Conservation (phyloP, 2,113 vertebrate species). For the Dendrocopos noguchii region DNA sequence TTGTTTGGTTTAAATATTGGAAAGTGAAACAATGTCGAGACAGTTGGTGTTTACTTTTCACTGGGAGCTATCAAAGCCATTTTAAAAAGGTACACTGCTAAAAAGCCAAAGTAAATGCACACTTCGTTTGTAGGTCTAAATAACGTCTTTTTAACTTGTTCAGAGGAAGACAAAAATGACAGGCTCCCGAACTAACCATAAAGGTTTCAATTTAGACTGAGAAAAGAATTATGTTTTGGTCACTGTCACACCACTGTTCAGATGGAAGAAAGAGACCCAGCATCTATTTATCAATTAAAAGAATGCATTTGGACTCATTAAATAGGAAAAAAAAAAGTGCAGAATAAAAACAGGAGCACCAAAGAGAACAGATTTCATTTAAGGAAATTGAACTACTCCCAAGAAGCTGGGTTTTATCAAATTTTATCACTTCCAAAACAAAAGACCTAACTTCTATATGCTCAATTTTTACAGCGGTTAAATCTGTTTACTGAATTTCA, state of each 20-base stretch:
- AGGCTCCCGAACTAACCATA: not conserved
- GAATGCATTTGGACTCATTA: not conserved
- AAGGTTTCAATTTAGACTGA: not conserved
- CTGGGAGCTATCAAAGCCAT: not conserved
- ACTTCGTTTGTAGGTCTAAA: not conserved
- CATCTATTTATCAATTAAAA: not conserved
- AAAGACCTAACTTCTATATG: not conserved
- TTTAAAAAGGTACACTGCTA: not conserved
- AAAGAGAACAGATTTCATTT: not conserved
- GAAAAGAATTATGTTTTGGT: not conserved
- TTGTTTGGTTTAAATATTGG: not conserved
- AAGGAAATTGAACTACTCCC: not conserved
- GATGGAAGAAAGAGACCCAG: not conserved
- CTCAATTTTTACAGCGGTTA: not conserved
- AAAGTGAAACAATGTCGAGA: not conserved
- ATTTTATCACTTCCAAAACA: not conserved
- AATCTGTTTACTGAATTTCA: not conserved
- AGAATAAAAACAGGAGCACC: not conserved
- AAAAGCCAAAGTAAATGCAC: not conserved
- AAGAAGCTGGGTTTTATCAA: not conserved
- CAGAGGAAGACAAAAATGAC: not conserved
- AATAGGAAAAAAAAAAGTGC: not conserved
- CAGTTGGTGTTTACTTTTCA: not conserved
- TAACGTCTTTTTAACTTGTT: not conserved
- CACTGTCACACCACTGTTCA: not conserved